These are phyloP conservation scores for Rhadina sibilatrix DNA, from an alignment of 2,113 vertebrate species.

Conservation along the genomic window DNA sequence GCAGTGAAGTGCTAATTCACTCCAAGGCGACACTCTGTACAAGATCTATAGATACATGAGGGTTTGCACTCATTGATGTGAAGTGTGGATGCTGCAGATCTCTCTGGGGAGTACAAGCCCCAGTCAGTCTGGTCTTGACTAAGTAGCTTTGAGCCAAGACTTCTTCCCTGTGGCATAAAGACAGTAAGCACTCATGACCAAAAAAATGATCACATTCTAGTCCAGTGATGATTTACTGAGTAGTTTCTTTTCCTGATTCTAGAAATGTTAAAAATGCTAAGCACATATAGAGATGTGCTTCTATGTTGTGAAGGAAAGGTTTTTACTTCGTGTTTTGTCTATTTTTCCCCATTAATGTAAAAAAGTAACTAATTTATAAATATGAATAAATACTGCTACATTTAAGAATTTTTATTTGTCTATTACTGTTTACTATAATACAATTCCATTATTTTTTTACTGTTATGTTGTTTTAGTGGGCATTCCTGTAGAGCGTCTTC, in stretches of 20 bases:
- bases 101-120: neutral
- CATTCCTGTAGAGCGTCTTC: conserved; percentile 53
- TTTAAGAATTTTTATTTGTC: neutral
- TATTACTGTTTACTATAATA: neutral
- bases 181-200: neutral
- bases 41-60: neutral
- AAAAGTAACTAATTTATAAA: neutral
- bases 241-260: neutral
- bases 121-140: neutral
- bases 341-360: neutral
- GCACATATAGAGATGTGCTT: neutral
- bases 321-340: neutral
- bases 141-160: neutral
- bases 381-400: neutral
- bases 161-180: neutral
- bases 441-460: neutral
- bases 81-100: neutral
- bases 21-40: neutral
- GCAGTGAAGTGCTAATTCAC: neutral
- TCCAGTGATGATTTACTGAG: neutral
- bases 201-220: neutral
- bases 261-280: neutral
- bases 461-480: conserved; percentile 66
- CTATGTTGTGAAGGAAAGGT: neutral
- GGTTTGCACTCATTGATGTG: neutral